Conservation (phyloP, 2,113 vertebrate genomes). For the Chelonoidis abingdonii region DNA sequence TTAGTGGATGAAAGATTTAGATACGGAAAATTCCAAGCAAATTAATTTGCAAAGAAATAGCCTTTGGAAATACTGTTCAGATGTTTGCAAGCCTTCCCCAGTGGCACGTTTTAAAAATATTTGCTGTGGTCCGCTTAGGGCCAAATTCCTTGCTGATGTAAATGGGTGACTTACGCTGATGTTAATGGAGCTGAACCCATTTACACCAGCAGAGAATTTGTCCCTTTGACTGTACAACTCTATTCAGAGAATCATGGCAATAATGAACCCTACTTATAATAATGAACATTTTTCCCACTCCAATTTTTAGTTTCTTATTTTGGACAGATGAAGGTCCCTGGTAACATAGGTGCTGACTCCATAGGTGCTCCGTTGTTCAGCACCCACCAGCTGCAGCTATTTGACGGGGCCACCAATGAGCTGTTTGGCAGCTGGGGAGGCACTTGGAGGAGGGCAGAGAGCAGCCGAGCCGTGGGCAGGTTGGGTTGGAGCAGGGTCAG, state of each 20-base stretch:
- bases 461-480: no score
- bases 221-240: background rate
- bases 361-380: no score
- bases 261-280: background rate
- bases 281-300: background rate
- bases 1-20: slow-evolving; percentile 33
- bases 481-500: no score
- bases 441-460: no score
- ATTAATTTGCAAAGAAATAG: slow-evolving; percentile 57
- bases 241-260: background rate
- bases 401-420: no score
- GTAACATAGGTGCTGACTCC: background rate
- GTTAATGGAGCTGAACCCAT: background rate
- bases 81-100: slow-evolving; percentile 4
- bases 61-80: slow-evolving; percentile 24
- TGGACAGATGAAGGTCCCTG: background rate
- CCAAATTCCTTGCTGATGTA: background rate
- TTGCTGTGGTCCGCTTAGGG: background rate
- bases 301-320: background rate
- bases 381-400: no score
- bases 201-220: background rate
- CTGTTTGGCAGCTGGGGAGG: no score
- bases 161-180: background rate
- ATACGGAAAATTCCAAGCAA: slow-evolving; percentile 40
- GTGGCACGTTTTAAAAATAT: slow-evolving; percentile 27